Evolutionary conservation across 2,888 invertebrate species (phyloP), one percentile per base, ranked within the genome.

Genomic region (Dorcus hopei): DNA sequence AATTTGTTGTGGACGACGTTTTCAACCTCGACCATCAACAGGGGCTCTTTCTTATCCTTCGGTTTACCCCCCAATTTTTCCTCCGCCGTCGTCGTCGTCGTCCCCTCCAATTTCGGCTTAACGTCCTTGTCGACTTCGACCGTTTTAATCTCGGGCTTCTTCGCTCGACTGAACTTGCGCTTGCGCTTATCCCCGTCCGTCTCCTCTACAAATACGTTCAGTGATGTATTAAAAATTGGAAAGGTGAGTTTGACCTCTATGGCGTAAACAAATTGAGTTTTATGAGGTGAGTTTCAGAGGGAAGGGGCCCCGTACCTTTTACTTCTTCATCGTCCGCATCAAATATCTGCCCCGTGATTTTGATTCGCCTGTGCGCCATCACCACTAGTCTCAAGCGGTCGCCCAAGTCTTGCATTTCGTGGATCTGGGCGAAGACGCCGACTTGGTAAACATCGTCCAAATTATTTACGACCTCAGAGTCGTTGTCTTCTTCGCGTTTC

Each of bases 371-470:
- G 77, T 97, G 96, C 0, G 95, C 97, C 88, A 95, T 95, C 7
- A 98, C 91, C 3, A 99, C 95, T 71, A 99, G 84, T 58, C 95
- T 83, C 50, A 97, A 77, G 74, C 90, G 90, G 72, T 93, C 94
- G 5, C 95, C 97, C 74, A 96, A 83, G 75, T 97, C 97, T 76
- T 97, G 96, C 80, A 99, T 87, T 79, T 99, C 98, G 69, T 96
- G 94, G 65, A 99, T 97, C 80, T 98, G 97, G 7, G 96, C 98
- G 79, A 99, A 99, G 2, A 97, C 94, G 7, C 99, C 99, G 26
- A 97, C 85, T 52, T 85, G 80, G 75, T 97, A 92, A 41, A 99
- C 83, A 64, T 99, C 97, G 61, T 90, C 87, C 26, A 97, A 72
- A 54, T 83, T 89, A 9, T 88, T 83, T 0, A 98, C 91, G 14